phyloP scores from a whole-genome alignment of 2,888 invertebrate species.

The Tricholauxania praeusta region DNA sequence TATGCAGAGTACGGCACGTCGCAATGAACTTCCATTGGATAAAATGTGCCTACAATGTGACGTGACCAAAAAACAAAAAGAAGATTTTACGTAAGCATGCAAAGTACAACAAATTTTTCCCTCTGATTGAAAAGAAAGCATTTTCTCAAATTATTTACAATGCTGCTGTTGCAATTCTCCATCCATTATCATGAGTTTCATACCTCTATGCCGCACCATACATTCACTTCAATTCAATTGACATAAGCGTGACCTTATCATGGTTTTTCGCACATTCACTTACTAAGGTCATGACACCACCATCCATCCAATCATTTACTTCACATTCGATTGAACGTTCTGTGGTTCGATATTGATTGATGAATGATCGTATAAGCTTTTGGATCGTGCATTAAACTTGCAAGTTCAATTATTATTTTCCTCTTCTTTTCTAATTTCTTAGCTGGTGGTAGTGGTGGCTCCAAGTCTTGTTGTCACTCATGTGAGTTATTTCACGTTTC shows the following conservation, averaged over 20 bases:
- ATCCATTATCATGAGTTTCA: too few relatives aligned
- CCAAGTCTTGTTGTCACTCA: neutral
- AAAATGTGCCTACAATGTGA: conserved; percentile 98
- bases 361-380: conserved; percentile 19
- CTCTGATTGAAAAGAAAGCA: neutral
- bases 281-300: conserved; percentile 22
- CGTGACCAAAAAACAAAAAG: conserved; percentile 96
- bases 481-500: neutral
- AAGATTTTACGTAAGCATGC: conserved; percentile 86
- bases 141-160: conserved; percentile 1
- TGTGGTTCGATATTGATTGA: neutral
- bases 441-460: neutral
- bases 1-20: conserved; percentile 96
- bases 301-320: conserved; percentile 19
- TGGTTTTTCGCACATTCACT: conserved; percentile 34
- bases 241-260: conserved; percentile 48
- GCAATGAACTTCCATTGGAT: conserved; percentile 92
- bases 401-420: conserved; percentile 41
- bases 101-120: neutral
- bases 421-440: neutral
- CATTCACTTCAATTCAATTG: conserved; percentile 48
- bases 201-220: neutral
- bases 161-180: neutral
- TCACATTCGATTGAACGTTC: conserved; percentile 7
- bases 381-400: conserved; percentile 39